Conservation (phyloP, 2,888 invertebrate species). For the Clostera curtula region DNA sequence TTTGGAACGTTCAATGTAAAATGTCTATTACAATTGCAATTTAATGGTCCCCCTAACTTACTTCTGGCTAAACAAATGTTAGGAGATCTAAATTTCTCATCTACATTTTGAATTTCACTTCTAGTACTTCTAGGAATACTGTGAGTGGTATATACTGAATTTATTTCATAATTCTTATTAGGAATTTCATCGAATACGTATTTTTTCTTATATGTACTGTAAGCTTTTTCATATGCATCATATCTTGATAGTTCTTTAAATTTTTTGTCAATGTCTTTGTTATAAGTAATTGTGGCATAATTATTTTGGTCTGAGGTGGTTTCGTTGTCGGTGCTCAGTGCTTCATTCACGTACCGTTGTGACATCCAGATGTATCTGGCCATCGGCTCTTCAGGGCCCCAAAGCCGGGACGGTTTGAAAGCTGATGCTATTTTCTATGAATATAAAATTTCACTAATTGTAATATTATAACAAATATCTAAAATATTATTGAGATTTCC, state of each 20-base stretch:
- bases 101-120: too few relatives aligned
- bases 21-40: slow-evolving; percentile 64
- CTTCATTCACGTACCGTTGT: slow-evolving; percentile 49
- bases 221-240: slow-evolving; percentile 38
- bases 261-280: slow-evolving; percentile 41
- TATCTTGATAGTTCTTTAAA: slow-evolving; percentile 38
- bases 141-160: slow-evolving; percentile 37
- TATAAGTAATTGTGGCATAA: slow-evolving; percentile 43
- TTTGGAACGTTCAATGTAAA: slow-evolving; percentile 60
- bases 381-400: slow-evolving; percentile 68
- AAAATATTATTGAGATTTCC: neutral
- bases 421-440: slow-evolving; percentile 62
- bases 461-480: neutral
- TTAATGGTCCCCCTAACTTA: slow-evolving; percentile 49
- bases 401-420: slow-evolving; percentile 58
- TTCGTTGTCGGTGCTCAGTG: slow-evolving; percentile 41
- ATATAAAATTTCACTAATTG: neutral
- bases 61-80: slow-evolving; percentile 60
- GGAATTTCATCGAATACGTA: slow-evolving; percentile 28
- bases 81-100: slow-evolving; percentile 55
- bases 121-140: slow-evolving; percentile 39
- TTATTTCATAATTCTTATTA: slow-evolving; percentile 25
- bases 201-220: slow-evolving; percentile 36
- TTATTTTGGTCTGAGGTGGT: slow-evolving; percentile 41
- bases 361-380: slow-evolving; percentile 68